Base-by-base conservation (phyloP, 1,140 invertebrate species). In the Drosophila tani region DNA sequence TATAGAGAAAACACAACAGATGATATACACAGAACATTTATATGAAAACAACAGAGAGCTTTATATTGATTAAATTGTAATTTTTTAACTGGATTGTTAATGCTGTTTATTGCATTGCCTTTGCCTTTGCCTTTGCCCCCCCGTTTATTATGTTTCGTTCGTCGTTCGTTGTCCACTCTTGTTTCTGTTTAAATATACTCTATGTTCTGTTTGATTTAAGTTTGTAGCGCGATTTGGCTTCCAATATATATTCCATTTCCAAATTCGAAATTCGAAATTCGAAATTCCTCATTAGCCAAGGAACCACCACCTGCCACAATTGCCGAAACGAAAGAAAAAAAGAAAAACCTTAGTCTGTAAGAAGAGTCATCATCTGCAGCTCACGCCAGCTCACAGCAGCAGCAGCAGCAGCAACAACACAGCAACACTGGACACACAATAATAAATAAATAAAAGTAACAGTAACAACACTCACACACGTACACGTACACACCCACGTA, bases 11-110 rank as follows among this genome's bases (percentile, higher is more conserved):
- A 35, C 32, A 65, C 40, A 41, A 55, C 57, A 71, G 57, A 51
- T 71, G 45, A 53, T 35, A 55, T 43, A 35, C 19, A 35, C 19
- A 47, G 53, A 56, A 56, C 53, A 56, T 56, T 56, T 40, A 63
- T 56, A 86, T 87, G 69, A 80, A 83, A 87, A 83, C 71, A 82
- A 80, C 75, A 82, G 81, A n/a, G n/a, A 88, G 85, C 85, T 88
- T 88, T 88, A 88, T 88, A 85, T 81, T 82, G 64, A 77, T 79
- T 77, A 86, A 85, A 82, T 75, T 82, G 58, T 78, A 81, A 85
- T 79, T 82, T 88, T 85, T 90, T 90, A 88, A 86, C 43, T 82
- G 53, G 62, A 84, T 57, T 55, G 49, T 68, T 78, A 35, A 56
- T 40, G 51, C 51, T 71, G 57, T 47, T 73, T 64, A 75, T 65